Evolutionary conservation across 2,888 invertebrate genomes (phyloP), one percentile per base, ranked within the genome.

Genomic region (Flabesymbios commensalis): DNA sequence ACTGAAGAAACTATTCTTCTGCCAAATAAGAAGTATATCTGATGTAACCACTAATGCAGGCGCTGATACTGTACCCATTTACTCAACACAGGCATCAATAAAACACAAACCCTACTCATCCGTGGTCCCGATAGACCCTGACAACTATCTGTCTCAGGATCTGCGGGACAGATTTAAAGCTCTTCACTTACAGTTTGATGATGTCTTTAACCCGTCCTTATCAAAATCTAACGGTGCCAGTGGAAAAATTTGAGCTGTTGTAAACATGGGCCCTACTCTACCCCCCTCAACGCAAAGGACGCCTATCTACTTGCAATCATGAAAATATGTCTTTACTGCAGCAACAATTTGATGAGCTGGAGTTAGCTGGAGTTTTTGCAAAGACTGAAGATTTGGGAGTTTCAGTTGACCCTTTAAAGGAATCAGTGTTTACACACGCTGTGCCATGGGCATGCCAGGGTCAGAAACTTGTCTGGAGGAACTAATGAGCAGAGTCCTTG

Each of bases 231-330:
- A 67, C 49, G 63, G 64, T 2, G 51, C 63, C 5, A 17, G 49
- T 14, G 69, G 65, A 10, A 57, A 59, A 10, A 66, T 71, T 49
- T 10, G 71, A 53, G 66, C 68, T 5, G 41, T n/a, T 14, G 59
- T 72, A 3, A 69, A 72, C 45, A 72, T 69, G 72, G 67, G 68
- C 31, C 68, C 68, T 42, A 56, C 59, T 17, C 66, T 64, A 33
- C 69, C 68, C 4, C 67, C 70, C n/a, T 68, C 68, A 54, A 36
- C 63, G 7, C 69, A 72, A 45, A 53, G 71, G 68, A n/a, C 24
- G 67, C 1, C 31, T 68, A 4, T 68, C 70, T 3, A 64, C 63
- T 28, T 68, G 72, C 52, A 45, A 62, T 5, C 41, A 59, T 10
- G 59, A 71, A 41, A 61, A 63, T 22, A 55, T 36, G n/a, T 10